These are phyloP conservation scores for Cassiopea andromeda DNA, from an alignment of 30 jellyfish, hydroid and myxozoan genomes.

Conservation along the genomic window DNA sequence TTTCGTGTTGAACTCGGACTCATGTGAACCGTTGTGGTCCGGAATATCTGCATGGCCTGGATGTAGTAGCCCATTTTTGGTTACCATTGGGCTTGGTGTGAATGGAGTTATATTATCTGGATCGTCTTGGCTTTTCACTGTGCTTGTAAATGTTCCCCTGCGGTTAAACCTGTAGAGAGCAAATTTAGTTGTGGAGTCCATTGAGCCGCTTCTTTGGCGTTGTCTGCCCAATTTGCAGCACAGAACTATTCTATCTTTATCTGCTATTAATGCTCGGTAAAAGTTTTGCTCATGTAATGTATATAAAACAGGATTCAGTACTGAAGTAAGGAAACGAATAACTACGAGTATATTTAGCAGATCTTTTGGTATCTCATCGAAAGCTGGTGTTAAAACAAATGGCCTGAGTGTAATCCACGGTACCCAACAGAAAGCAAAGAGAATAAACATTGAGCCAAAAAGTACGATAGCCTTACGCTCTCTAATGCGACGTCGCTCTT, in stretches of 20 bases:
- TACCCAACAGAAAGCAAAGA: conserved; percentile 69
- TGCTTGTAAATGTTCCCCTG: neutral
- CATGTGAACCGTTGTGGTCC: neutral
- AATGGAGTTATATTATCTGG: neutral
- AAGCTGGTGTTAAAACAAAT: neutral
- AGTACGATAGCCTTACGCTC: conserved; percentile 65
- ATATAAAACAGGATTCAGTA: conserved; percentile 68
- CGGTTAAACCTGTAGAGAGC: neutral
- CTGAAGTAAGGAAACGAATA: conserved; percentile 61
- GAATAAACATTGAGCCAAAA: conserved; percentile 54
- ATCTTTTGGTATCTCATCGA: conserved; percentile 23
- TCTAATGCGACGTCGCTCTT: conserved; percentile 35
- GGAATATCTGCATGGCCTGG: neutral
- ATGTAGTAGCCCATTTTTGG: conserved; percentile 23
- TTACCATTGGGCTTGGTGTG: neutral
- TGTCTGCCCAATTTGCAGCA: neutral
- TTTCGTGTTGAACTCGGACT: neutral
- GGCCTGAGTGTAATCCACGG: conserved; percentile 67
- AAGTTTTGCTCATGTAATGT: conserved; percentile 62
- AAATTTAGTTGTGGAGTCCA: neutral
- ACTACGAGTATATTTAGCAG: conserved; percentile 34
- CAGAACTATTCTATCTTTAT: conserved; percentile 2
- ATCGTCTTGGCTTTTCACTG: neutral
- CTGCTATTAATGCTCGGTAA: conserved; percentile 42
- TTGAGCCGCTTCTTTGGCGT: conserved; percentile 5